These are phyloP conservation scores for Dryobota labecula DNA, from an alignment of 2,888 invertebrate genomes.

Conservation along the genomic window DNA sequence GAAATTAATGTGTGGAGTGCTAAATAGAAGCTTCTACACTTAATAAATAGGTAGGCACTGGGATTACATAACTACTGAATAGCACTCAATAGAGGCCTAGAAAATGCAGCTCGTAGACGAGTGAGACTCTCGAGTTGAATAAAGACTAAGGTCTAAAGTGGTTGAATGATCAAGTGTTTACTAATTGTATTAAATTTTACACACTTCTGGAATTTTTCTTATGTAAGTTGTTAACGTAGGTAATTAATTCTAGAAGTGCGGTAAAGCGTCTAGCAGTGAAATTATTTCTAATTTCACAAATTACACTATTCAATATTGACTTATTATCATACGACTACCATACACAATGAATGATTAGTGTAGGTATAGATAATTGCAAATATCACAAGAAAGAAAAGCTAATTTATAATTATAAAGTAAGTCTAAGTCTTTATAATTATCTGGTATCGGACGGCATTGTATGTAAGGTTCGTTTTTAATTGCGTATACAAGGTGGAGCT, in stretches of 20 bases:
- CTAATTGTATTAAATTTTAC: neutral
- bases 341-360: neutral
- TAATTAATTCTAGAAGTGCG: neutral
- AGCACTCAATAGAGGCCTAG: neutral
- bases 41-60: neutral
- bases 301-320: too few relatives aligned
- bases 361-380: neutral
- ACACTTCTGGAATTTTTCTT: constrained; percentile 5
- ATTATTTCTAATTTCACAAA: neutral
- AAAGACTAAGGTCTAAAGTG: neutral
- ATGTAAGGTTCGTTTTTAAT: constrained; percentile 2
- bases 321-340: neutral
- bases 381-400: neutral
- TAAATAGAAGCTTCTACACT: neutral
- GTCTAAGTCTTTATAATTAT: constrained; percentile 23
- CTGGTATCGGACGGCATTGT: constrained; percentile 4
- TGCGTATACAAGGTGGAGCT: too few relatives aligned
- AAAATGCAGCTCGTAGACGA: neutral
- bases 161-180: neutral
- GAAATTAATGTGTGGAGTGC: neutral
- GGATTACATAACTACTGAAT: neutral
- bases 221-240: neutral
- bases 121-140: neutral
- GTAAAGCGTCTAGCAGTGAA: neutral
- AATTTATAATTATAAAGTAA: too few relatives aligned